phyloP scores from a whole-genome alignment of 2,113 vertebrate genomes.

The Peromyscus polionotus region DNA sequence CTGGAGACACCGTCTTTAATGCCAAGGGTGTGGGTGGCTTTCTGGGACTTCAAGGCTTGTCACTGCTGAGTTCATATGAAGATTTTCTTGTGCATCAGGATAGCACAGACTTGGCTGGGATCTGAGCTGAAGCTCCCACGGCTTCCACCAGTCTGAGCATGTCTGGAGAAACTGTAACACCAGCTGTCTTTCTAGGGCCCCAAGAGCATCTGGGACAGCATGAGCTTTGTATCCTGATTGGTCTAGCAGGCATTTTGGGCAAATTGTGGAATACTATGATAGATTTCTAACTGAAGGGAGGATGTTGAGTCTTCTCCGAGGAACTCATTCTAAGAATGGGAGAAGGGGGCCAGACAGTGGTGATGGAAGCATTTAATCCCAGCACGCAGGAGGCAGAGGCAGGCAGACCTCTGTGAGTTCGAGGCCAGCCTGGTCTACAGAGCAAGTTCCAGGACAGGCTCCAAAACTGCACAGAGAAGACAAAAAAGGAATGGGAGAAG shows the following conservation, averaged over 20 bases:
- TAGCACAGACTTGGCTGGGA: constrained; percentile 40
- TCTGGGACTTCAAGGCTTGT: constrained; percentile 53
- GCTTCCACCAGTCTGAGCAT: not conserved
- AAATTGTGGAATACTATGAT: not conserved
- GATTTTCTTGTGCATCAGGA: constrained; percentile 48
- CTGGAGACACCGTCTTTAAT: not conserved
- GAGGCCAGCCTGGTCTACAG: no score
- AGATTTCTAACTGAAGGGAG: not conserved
- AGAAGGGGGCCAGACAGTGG: not conserved
- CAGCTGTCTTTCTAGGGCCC: not conserved
- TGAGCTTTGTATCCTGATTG: not conserved
- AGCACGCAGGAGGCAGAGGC: no score
- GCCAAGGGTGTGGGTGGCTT: constrained; percentile 4
- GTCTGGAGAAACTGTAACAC: not conserved
- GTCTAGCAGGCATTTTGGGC: not conserved
- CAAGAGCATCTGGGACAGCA: not conserved
- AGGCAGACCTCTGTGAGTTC: no score
- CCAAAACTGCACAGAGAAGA: no score
- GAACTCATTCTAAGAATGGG: not conserved
- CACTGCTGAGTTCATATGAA: constrained; percentile 45
- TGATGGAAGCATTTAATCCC: no score
- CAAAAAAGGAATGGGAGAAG: not conserved
- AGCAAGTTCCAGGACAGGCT: no score
- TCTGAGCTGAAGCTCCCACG: not conserved
- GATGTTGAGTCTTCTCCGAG: not conserved